Evolutionary conservation across 53 echinoderm and acorn worm genomes (phyloP).

Genomic region (Actinopyga echinites): DNA sequence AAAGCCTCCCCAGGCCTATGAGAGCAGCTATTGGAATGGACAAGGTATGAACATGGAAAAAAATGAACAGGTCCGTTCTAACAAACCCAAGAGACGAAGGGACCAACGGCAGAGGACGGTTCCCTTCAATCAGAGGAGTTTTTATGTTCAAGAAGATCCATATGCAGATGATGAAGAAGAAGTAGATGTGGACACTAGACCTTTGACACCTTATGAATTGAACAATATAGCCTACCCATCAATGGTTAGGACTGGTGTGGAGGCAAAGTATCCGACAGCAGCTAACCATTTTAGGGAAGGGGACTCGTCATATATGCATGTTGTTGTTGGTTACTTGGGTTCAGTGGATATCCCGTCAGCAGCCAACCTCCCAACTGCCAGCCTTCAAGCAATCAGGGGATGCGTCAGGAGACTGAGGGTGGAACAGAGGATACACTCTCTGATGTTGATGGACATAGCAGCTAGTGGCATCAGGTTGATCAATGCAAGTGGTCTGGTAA

Average conservation of each 20-base stretch:
- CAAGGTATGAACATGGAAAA: conserved; percentile 49
- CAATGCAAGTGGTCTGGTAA: conserved; percentile 71
- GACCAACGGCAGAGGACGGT: conserved; percentile 20
- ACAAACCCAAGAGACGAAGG: not conserved
- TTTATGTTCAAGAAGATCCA: conserved; percentile 57
- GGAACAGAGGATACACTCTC: conserved; percentile 91
- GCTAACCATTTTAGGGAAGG: not conserved
- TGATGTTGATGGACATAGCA: conserved; percentile 92
- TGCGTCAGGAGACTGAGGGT: conserved; percentile 90
- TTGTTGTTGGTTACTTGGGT: conserved; percentile 89
- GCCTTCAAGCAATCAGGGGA: conserved; percentile 95
- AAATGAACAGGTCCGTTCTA: not conserved
- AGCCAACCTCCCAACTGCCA: conserved; percentile 94
- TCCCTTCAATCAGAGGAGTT: conserved; percentile 60
- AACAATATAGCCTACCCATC: conserved; percentile 87
- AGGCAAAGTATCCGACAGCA: not conserved
- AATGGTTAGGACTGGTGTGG: not conserved
- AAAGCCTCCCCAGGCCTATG: conserved; percentile 49
- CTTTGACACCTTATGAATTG: conserved; percentile 87
- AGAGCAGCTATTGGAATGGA: conserved; percentile 73
- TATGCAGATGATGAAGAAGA: conserved; percentile 53
- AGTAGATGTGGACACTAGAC: conserved; percentile 64
- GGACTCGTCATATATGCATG: not conserved
- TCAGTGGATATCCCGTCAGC: conserved; percentile 98
- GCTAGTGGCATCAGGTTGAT: conserved; percentile 75